Evolutionary conservation across 2,888 invertebrate species (phyloP), one percentile per base, ranked within the genome.

Genomic region (Drosophila prolongata): DNA sequence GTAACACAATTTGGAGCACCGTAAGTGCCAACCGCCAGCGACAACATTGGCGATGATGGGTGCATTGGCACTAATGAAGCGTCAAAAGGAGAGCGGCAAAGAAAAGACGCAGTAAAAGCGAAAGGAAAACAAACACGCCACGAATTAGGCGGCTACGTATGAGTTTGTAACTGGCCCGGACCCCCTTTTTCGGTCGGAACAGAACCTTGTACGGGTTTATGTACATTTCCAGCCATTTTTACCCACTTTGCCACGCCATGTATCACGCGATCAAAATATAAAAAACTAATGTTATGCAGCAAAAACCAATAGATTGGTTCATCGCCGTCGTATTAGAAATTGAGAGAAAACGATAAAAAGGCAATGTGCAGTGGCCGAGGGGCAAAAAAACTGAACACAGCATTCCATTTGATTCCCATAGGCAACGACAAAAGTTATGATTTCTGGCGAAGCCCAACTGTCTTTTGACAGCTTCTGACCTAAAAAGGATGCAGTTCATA

Each of bases 121-220:
- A 80, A 80, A 83, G 60, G 87, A 81, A 89, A 85, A 80, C 85
- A 85, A 85, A 79, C 85, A 89, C 85, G 85, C 81, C 81, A 85
- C 58, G 62, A 72, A 55, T 57, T 14, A 27, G 14, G 14, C 27
- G 38, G 30, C 52, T 40, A 42, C 40, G 40, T 58, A 46, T 43
- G 30, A 9, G 42, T n/a, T 9, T 35, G 34, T 40, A 58, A 10
- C n/a, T 52, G 43, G 13, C 78, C 73, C 34, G 30, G 34, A 13
- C 42, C 59, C 2, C 42, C 57, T 56, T 24, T 35, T 59, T 59
- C 37, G 19, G 37, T 44, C 60, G 61, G 85, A 86, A 86, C 80
- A 78, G 75, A 61, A 37, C 30, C 46, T 50, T 30, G 53, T 53
- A 30, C 27, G 53, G 38, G 30, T 8, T 37, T 40, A 40, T 42